Evolutionary conservation across 2,797 vertebrate species (phyloP).

Genomic region (Rhadinocentrus ornatus): DNA sequence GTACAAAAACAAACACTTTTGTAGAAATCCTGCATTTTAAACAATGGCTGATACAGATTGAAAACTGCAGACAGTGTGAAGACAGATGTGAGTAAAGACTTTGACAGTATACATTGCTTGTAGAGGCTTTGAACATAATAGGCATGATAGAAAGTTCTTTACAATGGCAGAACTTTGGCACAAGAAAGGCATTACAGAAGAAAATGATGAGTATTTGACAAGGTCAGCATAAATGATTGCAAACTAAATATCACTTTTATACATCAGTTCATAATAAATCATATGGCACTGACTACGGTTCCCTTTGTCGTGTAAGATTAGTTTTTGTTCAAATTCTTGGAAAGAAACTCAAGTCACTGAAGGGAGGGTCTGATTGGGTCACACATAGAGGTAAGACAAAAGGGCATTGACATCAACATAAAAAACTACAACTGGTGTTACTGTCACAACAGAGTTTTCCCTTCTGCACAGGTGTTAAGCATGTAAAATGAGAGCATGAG

Average conservation of each 20-base stretch:
- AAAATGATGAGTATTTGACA: conserved; percentile 64
- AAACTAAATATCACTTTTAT: conserved; percentile 68
- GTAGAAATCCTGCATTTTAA: conserved; percentile 83
- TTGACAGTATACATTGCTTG: conserved; percentile 62
- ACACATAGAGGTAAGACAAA: conserved; percentile 75
- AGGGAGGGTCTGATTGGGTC: conserved; percentile 50
- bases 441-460: conserved; percentile 66
- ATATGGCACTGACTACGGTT: conserved; percentile 64
- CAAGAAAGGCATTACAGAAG: conserved; percentile 73
- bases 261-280: conserved; percentile 66
- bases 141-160: conserved; percentile 69
- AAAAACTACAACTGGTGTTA: conserved; percentile 78
- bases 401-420: conserved; percentile 76
- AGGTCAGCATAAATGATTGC: conserved; percentile 63
- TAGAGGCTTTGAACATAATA: conserved; percentile 65
- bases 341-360: conserved; percentile 62
- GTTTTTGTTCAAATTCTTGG: conserved; percentile 53
- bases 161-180: conserved; percentile 81
- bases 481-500: conserved; percentile 36
- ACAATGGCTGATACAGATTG: conserved; percentile 73
- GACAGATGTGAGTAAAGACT: conserved; percentile 44
- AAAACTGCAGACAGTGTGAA: conserved; percentile 59
- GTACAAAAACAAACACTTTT: conserved; percentile 83
- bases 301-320: conserved; percentile 53
- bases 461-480: conserved; percentile 58